Conservation (phyloP, 2,797 vertebrate genomes). For the Ataeniobius toweri region DNA sequence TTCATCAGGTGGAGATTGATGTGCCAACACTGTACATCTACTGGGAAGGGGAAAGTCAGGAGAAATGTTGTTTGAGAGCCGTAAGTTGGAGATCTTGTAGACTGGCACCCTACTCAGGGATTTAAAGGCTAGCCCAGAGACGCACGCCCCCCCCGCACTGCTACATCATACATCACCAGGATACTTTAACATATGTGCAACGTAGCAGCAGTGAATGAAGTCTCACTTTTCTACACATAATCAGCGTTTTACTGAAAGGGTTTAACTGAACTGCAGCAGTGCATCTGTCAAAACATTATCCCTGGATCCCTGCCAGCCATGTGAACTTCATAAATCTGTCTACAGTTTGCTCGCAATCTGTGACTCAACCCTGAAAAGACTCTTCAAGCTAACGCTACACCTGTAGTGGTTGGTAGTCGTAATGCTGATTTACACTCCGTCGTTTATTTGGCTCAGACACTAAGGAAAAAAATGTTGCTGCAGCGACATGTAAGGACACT, state of each 20-base stretch:
- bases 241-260: not conserved
- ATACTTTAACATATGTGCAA: not conserved
- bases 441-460: not conserved
- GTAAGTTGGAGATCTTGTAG: not conserved
- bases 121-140: not conserved
- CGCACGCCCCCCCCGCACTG: not conserved
- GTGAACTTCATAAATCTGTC: not conserved
- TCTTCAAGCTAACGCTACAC: too few species aligned
- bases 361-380: not conserved
- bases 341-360: not conserved
- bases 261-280: not conserved
- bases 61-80: not conserved
- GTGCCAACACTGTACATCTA: not conserved
- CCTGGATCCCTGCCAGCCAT: not conserved
- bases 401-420: too few species aligned
- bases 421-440: not conserved
- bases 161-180: not conserved
- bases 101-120: not conserved
- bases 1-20: not conserved
- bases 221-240: too few species aligned
- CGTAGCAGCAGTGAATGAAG: too few species aligned
- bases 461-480: not conserved
- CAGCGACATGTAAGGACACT: not conserved
- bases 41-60: not conserved
- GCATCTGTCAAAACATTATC: not conserved